Evolutionary conservation across 2,888 invertebrate genomes (phyloP).

Genomic region (Drosophila phalerata): DNA sequence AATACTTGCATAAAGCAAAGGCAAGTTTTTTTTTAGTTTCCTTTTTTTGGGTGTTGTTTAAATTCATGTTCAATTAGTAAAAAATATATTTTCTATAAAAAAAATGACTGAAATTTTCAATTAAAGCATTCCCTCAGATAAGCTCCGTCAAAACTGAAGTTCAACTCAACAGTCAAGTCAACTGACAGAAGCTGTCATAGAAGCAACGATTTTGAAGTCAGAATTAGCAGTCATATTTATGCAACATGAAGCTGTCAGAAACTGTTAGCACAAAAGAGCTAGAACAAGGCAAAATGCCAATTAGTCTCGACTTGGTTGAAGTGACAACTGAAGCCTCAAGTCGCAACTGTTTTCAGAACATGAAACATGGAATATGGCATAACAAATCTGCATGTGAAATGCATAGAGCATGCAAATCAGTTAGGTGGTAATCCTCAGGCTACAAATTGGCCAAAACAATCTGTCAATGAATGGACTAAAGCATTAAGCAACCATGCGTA

Average conservation of each 20-base stretch:
- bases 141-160: conserved; percentile 4
- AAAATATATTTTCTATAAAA: background rate
- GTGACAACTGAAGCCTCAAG: conserved; percentile 55
- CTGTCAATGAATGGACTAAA: conserved; percentile 22
- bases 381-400: conserved; percentile 39
- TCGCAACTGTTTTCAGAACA: conserved; percentile 26
- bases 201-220: conserved; percentile 5
- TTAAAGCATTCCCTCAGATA: conserved; percentile 21
- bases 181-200: conserved; percentile 15
- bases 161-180: conserved; percentile 11
- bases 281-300: conserved; percentile 53
- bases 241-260: conserved; percentile 35
- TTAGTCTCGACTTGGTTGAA: conserved; percentile 49
- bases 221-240: conserved; percentile 36
- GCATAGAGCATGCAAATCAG: conserved; percentile 31
- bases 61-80: too few relatives aligned
- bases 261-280: conserved; percentile 23
- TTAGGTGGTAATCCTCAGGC: conserved; percentile 26
- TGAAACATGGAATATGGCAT: background rate
- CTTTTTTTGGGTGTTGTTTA: background rate
- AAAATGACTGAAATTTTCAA: conserved; percentile 5
- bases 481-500: conserved; percentile 32
- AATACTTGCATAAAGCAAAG: conserved; percentile 43
- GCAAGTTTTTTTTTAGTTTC: background rate
- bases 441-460: conserved; percentile 34